Evolutionary conservation across 1,140 invertebrate species (phyloP).

Genomic region (Pseudomyrmex gracilis): DNA sequence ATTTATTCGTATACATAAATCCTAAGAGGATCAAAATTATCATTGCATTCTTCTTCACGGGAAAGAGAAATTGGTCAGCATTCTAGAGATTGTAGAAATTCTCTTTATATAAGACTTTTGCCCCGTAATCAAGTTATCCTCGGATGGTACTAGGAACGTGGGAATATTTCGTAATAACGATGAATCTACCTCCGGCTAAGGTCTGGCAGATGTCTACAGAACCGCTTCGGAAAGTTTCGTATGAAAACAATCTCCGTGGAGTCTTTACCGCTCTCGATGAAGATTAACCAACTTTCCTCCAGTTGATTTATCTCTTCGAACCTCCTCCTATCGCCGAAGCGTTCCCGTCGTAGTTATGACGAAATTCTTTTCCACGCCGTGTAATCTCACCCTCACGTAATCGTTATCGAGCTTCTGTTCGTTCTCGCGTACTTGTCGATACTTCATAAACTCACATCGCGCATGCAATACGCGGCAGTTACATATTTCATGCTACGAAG

Average conservation of each 20-base stretch:
- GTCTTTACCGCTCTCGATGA: slow-evolving; percentile 63
- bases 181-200: slow-evolving; percentile 53
- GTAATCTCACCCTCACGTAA: slow-evolving; percentile 41
- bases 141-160: slow-evolving; percentile 32
- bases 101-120: slow-evolving; percentile 18
- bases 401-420: slow-evolving; percentile 19
- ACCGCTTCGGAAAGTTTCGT: slow-evolving; percentile 60
- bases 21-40: slow-evolving; percentile 12
- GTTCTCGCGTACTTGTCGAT: neutral
- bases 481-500: neutral
- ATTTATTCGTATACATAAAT: neutral
- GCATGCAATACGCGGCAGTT: neutral
- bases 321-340: slow-evolving; percentile 26
- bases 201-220: slow-evolving; percentile 62
- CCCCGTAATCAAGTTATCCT: slow-evolving; percentile 44
- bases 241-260: slow-evolving; percentile 68
- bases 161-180: slow-evolving; percentile 62
- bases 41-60: slow-evolving; percentile 5
- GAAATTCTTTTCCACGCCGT: slow-evolving; percentile 31
- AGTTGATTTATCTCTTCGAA: slow-evolving; percentile 60
- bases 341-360: slow-evolving; percentile 39
- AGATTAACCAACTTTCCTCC: slow-evolving; percentile 66
- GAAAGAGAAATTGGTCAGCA: slow-evolving; percentile 22
- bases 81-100: slow-evolving; percentile 33
- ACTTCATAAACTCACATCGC: neutral